These are phyloP conservation scores for Lithosia quadra DNA, from an alignment of 2,888 invertebrate genomes.

Conservation along the genomic window DNA sequence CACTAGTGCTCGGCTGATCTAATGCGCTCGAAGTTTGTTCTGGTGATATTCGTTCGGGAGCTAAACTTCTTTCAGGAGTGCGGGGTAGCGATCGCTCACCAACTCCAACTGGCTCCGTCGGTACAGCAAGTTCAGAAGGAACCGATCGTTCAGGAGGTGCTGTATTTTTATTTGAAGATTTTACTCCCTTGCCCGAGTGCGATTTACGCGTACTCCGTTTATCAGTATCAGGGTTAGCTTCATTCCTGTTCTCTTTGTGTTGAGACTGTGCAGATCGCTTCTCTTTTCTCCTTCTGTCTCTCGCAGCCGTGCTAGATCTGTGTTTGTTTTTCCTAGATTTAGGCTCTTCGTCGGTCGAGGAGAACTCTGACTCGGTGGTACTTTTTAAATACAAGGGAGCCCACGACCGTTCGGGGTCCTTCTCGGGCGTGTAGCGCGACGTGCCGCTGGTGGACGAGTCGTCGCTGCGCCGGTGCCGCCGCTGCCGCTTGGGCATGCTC, in stretches of 20 bases:
- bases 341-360: conserved; percentile 32
- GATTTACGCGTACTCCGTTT: conserved; percentile 65
- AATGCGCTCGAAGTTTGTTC: conserved; percentile 13
- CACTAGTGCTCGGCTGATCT: conserved; percentile 44
- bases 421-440: conserved; percentile 23
- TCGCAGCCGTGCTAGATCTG: conserved; percentile 44
- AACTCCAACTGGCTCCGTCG: not conserved
- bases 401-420: conserved; percentile 17
- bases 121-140: not conserved
- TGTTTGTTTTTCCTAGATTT: conserved; percentile 45
- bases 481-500: conserved; percentile 45
- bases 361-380: conserved; percentile 36
- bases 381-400: conserved; percentile 27
- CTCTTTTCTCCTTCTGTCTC: conserved; percentile 53
- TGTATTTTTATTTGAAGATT: conserved; percentile 61
- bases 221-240: conserved; percentile 44
- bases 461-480: conserved; percentile 20
- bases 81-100: not conserved
- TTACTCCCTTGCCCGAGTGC: conserved; percentile 69
- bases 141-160: conserved; percentile 14
- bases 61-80: conserved; percentile 1
- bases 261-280: conserved; percentile 52
- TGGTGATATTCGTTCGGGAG: conserved; percentile 3
- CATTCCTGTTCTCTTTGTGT: conserved; percentile 46
- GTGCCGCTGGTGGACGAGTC: conserved; percentile 26